A percentile compares a stretch with the other conserved stretches of the same genome.
Conservation (phyloP, 1,140 invertebrate species). For the Brachionus rotundiformis region DNA sequence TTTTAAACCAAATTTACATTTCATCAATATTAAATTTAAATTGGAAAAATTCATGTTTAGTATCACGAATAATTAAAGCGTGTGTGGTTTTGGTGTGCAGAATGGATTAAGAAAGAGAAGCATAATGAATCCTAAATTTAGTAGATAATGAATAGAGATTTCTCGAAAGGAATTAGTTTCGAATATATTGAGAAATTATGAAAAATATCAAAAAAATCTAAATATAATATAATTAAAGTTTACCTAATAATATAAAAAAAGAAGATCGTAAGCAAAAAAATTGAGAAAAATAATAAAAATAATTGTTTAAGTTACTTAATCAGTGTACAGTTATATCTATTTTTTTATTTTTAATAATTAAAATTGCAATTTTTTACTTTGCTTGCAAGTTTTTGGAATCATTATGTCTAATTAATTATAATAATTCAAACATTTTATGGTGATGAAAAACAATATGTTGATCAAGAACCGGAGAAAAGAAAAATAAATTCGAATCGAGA, state of each 20-base stretch:
- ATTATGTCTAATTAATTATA: not conserved
- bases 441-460: not conserved
- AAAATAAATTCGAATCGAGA: not conserved
- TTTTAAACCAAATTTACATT: not conserved
- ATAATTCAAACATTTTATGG: not conserved
- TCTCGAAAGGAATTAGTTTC: conserved; percentile 12
- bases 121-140: not conserved
- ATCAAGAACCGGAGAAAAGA: not conserved
- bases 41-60: not conserved
- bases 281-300: not conserved
- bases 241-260: not conserved
- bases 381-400: not conserved
- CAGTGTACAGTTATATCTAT: not conserved
- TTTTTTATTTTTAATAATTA: not conserved
- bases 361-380: not conserved
- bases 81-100: not conserved
- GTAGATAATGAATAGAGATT: conserved; percentile 15
- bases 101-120: not conserved
- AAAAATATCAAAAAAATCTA: not conserved
- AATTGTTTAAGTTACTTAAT: not conserved
- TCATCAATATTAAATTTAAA: not conserved
- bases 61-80: not conserved
- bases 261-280: not conserved
- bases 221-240: not conserved
- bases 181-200: conserved; percentile 20